These are phyloP conservation scores for Papilio gigon DNA, from an alignment of 2,888 invertebrate species.

Conservation along the genomic window DNA sequence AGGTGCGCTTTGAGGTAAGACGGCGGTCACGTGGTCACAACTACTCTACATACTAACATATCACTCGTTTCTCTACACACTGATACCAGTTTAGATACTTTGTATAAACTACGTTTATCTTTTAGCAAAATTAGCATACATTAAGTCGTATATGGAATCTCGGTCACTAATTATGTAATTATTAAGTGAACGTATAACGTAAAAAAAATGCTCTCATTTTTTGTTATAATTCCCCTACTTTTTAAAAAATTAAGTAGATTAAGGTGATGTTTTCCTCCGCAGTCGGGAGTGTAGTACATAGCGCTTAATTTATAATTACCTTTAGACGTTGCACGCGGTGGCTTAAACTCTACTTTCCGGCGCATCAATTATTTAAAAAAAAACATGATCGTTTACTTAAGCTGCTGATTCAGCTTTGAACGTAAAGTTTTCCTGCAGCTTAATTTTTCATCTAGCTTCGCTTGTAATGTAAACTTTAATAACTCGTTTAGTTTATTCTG, in stretches of 20 bases:
- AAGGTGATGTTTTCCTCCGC: slow-evolving; percentile 12
- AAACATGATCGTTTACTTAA: slow-evolving; percentile 19
- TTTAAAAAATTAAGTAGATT: slow-evolving; percentile 15
- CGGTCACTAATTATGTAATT: background rate
- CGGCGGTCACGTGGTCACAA: slow-evolving; percentile 5
- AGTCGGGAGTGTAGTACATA: slow-evolving; percentile 13
- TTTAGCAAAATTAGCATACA: no score
- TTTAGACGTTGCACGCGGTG: slow-evolving; percentile 22
- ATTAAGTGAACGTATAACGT: no score
- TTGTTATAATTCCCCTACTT: background rate
- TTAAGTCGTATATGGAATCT: no score
- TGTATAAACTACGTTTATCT: background rate
- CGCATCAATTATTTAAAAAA: slow-evolving; percentile 21
- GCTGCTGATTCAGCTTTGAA: background rate
- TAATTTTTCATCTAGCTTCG: background rate
- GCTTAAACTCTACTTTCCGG: slow-evolving; percentile 16
- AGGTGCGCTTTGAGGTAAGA: slow-evolving; percentile 19
- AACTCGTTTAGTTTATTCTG: background rate
- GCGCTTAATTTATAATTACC: slow-evolving; percentile 22
- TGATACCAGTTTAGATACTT: background rate
- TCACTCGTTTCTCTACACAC: background rate
- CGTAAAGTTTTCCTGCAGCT: slow-evolving; percentile 6
- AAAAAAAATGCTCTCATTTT: no score
- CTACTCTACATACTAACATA: slow-evolving; percentile 13
- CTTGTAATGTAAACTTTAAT: slow-evolving; percentile 1